Evolutionary conservation across 2,113 vertebrate species (phyloP).

Genomic region (Apaloderma vittatum): DNA sequence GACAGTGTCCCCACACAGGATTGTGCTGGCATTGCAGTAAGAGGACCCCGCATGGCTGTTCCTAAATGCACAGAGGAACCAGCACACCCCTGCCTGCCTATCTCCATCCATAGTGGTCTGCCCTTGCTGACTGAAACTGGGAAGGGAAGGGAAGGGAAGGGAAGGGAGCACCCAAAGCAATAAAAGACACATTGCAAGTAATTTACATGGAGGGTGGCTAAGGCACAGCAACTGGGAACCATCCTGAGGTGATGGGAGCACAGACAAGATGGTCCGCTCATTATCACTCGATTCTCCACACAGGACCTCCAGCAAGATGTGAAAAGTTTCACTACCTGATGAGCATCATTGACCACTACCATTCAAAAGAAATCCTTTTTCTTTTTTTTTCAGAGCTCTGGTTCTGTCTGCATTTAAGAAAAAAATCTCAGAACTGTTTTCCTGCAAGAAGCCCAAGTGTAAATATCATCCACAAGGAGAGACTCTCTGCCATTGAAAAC

Average conservation of each 20-base stretch:
- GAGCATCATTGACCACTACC: background rate
- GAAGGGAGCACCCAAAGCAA: background rate
- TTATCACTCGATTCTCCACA: background rate
- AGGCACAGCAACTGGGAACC: background rate
- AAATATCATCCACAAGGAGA: background rate
- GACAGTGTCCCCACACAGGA: background rate
- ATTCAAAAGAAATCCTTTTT: background rate
- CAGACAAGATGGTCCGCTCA: fast-evolving
- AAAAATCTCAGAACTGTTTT: background rate
- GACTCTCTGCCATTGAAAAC: background rate
- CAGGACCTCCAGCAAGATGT: background rate
- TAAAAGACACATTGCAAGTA: background rate
- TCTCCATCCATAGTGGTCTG: background rate
- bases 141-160: background rate
- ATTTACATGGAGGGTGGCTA: background rate
- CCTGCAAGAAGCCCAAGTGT: background rate
- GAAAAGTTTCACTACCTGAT: background rate
- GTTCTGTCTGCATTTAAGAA: background rate
- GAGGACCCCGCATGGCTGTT: background rate
- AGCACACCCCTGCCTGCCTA: background rate
- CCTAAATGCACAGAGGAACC: fast-evolving
- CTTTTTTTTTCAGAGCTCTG: background rate
- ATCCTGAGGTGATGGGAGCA: background rate
- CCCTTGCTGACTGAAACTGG: fast-evolving
- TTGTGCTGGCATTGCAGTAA: fast-evolving